Base-by-base conservation (phyloP, 2,113 vertebrate species). In the Aspiorhynchus laticeps region DNA sequence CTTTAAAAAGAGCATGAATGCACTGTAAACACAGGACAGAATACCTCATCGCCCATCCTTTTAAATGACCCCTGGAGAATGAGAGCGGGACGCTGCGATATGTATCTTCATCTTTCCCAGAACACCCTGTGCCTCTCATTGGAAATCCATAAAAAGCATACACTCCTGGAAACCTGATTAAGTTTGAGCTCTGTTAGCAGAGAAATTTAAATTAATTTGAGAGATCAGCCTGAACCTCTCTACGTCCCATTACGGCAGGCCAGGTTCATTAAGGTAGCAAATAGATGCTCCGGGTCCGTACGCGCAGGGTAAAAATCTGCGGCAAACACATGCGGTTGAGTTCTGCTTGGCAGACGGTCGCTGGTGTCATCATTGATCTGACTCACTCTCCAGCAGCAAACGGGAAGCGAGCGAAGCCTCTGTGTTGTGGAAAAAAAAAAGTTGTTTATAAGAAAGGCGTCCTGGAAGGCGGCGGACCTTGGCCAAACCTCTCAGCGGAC, bases 141-240 rank as follows among this genome's bases (percentile, higher is more conserved):
- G 85, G 87, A 88, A 90, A 90, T 90, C 87, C 59, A 88, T 88
- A 85, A 78, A 80, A 79, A 74, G 63, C 75, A 80, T 83, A 86
- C 84, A 79, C 36, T 84, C 33, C 79, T 38, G 65, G 48, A 88
- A 85, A 67, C 76, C 69, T 87, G 79, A 85, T 88, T 87, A 84
- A 80, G 67, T 88, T 87, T 73, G 61, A 90, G 75, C 61, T 59
- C 26, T 69, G 53, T 56, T 73, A 71, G 73, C 9, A 83, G 56
- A 86, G 56, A 90, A 88, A 77, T 80, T 75, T 80, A 87, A 84
- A 87, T 87, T 56, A 71, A 87, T 87, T 76, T 41, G 65, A 80
- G 71, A 69, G 48, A 75, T 83, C 56, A 46, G 26, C 28, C 10
- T 46, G 53, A 85, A 43, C 83, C 48, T 19, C 65, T 53, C 8